phyloP scores from a whole-genome alignment of 1,140 invertebrate genomes.

The Lordiphosa stackelbergi region DNA sequence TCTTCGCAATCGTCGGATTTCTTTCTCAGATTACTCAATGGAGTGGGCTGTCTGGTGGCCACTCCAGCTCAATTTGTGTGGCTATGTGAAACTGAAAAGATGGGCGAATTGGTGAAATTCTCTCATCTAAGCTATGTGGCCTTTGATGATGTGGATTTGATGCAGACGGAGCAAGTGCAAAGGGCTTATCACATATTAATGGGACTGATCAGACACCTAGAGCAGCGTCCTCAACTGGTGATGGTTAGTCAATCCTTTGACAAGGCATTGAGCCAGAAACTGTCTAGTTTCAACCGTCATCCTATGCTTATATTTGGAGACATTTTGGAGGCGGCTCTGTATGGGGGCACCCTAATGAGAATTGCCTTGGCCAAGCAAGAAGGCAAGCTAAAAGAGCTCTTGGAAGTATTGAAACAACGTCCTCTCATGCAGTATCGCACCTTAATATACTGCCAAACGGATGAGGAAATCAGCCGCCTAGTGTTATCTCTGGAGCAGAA shows the following conservation, averaged over 20 bases:
- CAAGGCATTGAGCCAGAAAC: neutral
- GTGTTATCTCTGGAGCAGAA: neutral
- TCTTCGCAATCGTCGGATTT: constrained; percentile 8
- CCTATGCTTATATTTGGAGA: constrained; percentile 45
- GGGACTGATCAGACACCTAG: neutral
- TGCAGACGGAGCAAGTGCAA: constrained; percentile 10
- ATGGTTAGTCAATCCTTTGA: constrained; percentile 29
- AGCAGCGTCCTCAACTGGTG: constrained; percentile 30
- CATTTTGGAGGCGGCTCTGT: constrained; percentile 47
- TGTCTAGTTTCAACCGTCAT: constrained; percentile 13
- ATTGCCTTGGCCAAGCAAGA: constrained; percentile 1
- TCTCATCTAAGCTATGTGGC: constrained; percentile 19
- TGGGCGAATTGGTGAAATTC: neutral
- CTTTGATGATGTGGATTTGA: constrained; percentile 48
- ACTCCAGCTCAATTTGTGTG: constrained; percentile 43
- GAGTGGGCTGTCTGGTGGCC: constrained; percentile 38
- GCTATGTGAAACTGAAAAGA: neutral
- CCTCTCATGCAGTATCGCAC: constrained; percentile 29
- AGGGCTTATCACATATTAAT: constrained; percentile 3
- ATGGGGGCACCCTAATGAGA: constrained; percentile 23
- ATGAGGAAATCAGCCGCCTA: constrained; percentile 28
- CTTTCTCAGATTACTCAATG: constrained; percentile 26
- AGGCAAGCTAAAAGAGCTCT: constrained; percentile 13
- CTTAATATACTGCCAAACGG: constrained; percentile 32
- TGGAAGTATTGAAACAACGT: constrained; percentile 19